A percentile compares a stretch with the other conserved stretches of the same genome.
Conservation (phyloP, 2,797 vertebrate genomes). For the Chelon labrosus region DNA sequence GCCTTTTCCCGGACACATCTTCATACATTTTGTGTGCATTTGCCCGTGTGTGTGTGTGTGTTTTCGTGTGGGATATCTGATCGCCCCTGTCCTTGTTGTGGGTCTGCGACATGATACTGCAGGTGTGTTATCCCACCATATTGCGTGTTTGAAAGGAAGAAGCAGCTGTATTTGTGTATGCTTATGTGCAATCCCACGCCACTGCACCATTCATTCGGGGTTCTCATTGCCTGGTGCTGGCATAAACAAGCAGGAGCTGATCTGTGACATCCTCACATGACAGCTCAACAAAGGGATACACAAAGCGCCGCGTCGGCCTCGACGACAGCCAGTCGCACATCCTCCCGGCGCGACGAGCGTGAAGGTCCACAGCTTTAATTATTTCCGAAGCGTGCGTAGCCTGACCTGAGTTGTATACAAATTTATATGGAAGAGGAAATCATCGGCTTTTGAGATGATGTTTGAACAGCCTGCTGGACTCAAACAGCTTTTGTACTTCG, state of each 20-base stretch:
- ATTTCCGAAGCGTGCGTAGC: conserved; percentile 48
- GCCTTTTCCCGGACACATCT: conserved; percentile 26
- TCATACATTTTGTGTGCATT: conserved; percentile 16
- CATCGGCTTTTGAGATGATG: conserved; percentile 5
- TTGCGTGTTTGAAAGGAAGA: conserved; percentile 36
- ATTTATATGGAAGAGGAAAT: conserved; percentile 27
- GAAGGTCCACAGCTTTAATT: conserved; percentile 35
- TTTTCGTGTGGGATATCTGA: conserved; percentile 25
- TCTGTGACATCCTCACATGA: conserved; percentile 72
- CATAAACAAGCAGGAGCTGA: conserved; percentile 70
- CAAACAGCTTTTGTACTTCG: conserved; percentile 43
- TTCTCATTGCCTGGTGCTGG: conserved; percentile 45
- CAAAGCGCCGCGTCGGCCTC: conserved; percentile 42
- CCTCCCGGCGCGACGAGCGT: background rate
- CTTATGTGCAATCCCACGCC: conserved; percentile 42
- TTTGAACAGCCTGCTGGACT: conserved; percentile 56
- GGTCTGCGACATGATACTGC: conserved; percentile 51
- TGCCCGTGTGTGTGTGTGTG: background rate
- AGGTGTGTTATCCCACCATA: conserved; percentile 44
- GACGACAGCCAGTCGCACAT: conserved; percentile 42
- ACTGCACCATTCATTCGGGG: conserved; percentile 28
- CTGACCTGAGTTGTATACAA: conserved; percentile 15
- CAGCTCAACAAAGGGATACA: conserved; percentile 75
- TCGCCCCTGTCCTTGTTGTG: conserved; percentile 18
- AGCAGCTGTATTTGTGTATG: conserved; percentile 65